Conservation (phyloP, 2,797 vertebrate species). For the Sebastes minor region DNA sequence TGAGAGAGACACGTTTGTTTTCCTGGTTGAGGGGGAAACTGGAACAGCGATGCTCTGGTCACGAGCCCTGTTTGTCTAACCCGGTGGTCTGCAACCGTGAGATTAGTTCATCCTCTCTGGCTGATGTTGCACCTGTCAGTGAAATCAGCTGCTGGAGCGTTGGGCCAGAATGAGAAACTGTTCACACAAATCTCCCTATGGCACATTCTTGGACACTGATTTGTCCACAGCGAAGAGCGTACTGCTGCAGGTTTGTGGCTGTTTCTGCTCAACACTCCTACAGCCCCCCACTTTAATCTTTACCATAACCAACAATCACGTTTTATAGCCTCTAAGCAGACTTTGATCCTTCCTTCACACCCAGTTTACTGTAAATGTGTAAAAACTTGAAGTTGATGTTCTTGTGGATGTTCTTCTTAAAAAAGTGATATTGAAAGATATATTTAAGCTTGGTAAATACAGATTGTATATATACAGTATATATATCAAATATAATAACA, state of each 20-base stretch:
- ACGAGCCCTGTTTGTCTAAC: slow-evolving; percentile 36
- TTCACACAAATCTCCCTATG: slow-evolving; percentile 22
- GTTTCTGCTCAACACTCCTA: background rate
- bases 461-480: background rate
- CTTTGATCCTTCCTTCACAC: background rate
- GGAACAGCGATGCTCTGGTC: slow-evolving; percentile 2
- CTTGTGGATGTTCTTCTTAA: background rate
- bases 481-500: background rate
- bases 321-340: background rate
- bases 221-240: background rate
- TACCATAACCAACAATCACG: background rate
- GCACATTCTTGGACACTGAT: slow-evolving; percentile 7
- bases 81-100: slow-evolving; percentile 28
- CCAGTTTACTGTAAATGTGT: background rate
- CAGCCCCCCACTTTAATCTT: background rate
- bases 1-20: slow-evolving; percentile 11
- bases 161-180: slow-evolving; percentile 13
- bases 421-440: background rate
- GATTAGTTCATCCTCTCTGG: slow-evolving; percentile 38
- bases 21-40: slow-evolving; percentile 14
- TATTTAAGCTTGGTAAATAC: background rate
- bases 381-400: background rate
- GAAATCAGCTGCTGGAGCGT: slow-evolving; percentile 18
- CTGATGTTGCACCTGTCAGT: slow-evolving; percentile 31
- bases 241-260: slow-evolving; percentile 5